Base-by-base conservation (phyloP, 2,888 invertebrate species). In the Physocephala rufipes region DNA sequence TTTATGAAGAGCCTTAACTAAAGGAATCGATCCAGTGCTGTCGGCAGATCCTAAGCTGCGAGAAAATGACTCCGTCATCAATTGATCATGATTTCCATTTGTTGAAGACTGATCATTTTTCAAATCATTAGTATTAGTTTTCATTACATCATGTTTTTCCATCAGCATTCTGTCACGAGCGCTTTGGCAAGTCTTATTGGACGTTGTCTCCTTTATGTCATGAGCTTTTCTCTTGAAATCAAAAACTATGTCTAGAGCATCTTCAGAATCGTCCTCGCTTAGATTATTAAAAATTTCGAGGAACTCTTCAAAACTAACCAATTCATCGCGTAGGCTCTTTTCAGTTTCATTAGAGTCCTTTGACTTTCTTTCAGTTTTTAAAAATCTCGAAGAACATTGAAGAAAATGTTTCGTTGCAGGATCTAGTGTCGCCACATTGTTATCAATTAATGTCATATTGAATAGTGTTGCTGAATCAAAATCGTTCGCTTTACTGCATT, bases 1-100 rank as follows among this genome's bases (percentile, higher is more conserved):
- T 73, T 79, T 79, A 66, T 78, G 66, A 15, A 77, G 72, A 2
- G 74, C 45, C 59, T 70, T 77, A 4, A 81, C 63, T 5, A 73
- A 51, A 4, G 79, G 79, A 24, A 67, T 67, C 58, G 19, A 70
- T 26, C 12, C 7, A 4, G 2, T n/a, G 12, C 19, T 49, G 49
- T 49, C 12, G 9, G 19, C 21, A 24, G 24, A 55, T 55, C 24
- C 53, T 15, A 26, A 2, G 15, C 28, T 28, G 3, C 28, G 12
- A 58, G 28, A 58, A 58, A 15, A 16, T 26, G 26, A 28, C 2
- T 9, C 12, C 2, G 58, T 13, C 13, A 24, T 58, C 1, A 28
- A 24, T 58, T 7, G 4, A 2, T 58, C 28, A 58, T 58, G 15
- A 26, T 24, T 24, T 12, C 4, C 5, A 24, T 58, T 4, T 15